These are phyloP conservation scores for Hippopotamus amphibius DNA, from an alignment of 2,113 vertebrate species.

Conservation along the genomic window DNA sequence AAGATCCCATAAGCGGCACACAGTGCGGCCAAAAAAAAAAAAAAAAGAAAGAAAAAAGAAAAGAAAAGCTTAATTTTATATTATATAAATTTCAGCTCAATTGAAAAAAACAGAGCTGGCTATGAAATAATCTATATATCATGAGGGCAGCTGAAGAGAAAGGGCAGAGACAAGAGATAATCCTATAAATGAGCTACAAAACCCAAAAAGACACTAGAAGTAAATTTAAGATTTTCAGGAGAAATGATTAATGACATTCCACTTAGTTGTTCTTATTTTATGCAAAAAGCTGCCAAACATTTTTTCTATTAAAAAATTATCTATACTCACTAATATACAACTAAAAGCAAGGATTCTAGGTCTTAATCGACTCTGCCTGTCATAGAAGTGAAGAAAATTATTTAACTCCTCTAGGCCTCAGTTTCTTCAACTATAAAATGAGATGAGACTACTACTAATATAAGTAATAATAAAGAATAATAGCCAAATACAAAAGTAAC, in stretches of 20 bases:
- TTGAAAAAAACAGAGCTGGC: not conserved
- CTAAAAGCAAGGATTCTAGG: not conserved
- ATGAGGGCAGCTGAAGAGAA: not conserved
- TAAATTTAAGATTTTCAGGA: not conserved
- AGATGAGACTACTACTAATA: not conserved
- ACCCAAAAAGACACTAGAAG: slow-evolving; percentile 12
- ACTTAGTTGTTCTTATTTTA: slow-evolving; percentile 27
- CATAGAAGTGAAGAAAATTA: not conserved
- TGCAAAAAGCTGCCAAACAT: slow-evolving; percentile 18
- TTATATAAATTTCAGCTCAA: not conserved
- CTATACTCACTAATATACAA: not conserved
- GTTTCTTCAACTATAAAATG: slow-evolving; percentile 28
- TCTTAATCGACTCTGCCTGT: not conserved
- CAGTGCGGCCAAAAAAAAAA: not conserved
- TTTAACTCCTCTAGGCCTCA: not conserved
- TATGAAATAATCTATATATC: not conserved
- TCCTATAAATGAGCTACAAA: not conserved
- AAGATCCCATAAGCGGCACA: not conserved
- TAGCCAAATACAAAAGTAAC: not conserved
- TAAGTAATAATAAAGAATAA: not conserved
- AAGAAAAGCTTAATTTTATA: not conserved
- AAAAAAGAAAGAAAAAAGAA: not conserved
- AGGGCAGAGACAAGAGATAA: not conserved
- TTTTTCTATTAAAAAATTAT: slow-evolving; percentile 49
- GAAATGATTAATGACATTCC: slow-evolving; percentile 8